These are phyloP conservation scores for Drosophila bipectinata DNA, from an alignment of 1,140 invertebrate species.

Conservation along the genomic window DNA sequence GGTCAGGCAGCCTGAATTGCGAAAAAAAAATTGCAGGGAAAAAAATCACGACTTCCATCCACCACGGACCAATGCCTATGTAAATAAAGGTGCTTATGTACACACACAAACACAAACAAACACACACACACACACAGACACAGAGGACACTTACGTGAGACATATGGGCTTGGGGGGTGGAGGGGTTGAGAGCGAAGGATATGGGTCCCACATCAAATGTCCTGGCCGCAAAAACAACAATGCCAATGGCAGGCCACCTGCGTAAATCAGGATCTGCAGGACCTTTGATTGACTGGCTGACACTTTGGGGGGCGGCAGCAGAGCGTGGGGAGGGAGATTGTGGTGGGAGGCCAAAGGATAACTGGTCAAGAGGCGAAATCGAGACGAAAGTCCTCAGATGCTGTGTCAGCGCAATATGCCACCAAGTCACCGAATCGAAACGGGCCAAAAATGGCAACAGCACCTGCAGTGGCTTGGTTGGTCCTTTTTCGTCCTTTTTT, in stretches of 20 bases:
- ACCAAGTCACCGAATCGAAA: slow-evolving; percentile 4
- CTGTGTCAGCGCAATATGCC: slow-evolving; percentile 33
- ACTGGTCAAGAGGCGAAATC: slow-evolving; percentile 58
- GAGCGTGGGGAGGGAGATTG: background rate
- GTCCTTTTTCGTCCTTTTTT: background rate
- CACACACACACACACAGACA: background rate
- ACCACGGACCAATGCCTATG: slow-evolving; percentile 42
- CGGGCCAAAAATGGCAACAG: background rate
- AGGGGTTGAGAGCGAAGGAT: background rate
- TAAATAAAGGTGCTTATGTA: slow-evolving; percentile 45
- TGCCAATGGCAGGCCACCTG: slow-evolving; percentile 63
- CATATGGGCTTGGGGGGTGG: background rate
- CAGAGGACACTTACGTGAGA: slow-evolving; percentile 28
- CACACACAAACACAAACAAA: background rate
- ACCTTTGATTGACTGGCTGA: slow-evolving; percentile 72
- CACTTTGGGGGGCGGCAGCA: slow-evolving; percentile 17
- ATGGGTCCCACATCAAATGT: slow-evolving; percentile 41
- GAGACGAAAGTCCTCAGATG: slow-evolving; percentile 53
- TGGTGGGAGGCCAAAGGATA: slow-evolving; percentile 2
- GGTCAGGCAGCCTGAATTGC: background rate
- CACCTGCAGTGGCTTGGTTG: slow-evolving; percentile 5
- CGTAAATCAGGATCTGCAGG: slow-evolving; percentile 75
- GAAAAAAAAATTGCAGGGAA: slow-evolving; percentile 9
- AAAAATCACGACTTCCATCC: slow-evolving; percentile 34
- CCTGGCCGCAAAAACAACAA: slow-evolving; percentile 64